Base-by-base conservation (phyloP, 2,797 vertebrate genomes). In the Bufotes viridis region DNA sequence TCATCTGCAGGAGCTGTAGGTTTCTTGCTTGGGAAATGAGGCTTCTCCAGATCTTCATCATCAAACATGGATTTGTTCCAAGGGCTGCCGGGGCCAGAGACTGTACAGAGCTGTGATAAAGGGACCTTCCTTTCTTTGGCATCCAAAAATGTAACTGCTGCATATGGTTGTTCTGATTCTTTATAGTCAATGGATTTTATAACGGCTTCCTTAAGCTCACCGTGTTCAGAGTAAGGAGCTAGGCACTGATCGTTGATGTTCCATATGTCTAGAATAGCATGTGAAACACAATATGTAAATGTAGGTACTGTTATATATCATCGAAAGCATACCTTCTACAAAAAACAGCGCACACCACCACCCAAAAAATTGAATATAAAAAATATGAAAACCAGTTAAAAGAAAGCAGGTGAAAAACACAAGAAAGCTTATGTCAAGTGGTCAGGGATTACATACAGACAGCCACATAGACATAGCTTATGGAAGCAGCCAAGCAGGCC, bases 21-120 rank as follows among this genome's bases (percentile, higher is more conserved):
- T 90, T 88, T 93, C 83, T 24, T 93, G 81, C 93, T 92, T 87
- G 96, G 94, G 91, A 99, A 99, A 89, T 94, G 89, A 0, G 98
- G 98, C 83, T 97, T 99, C 92, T 99, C 98, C 90, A 96, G 91
- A 90, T 96, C 93, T 93, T 90, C 87, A 90, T 94, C 93, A 91
- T 95, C 93, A 92, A 93, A 95, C 91, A 94, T 92, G 70, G 90
- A 91, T 90, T 80, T 93, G 67, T 92, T 94, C 89, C 91, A 90
- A 51, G 75, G 88, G 88, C 79, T 91, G 91, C 90, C 93, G 90
- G 70, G 84, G 88, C 91, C 87, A 92, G 91, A 78, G 1, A 93
- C 57, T 93, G 91, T 94, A 90, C 58, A 53, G 67, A 96, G 94
- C 90, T 95, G 93, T 76, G 90, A 92, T 84, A 93, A 55, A 51